Percentiles rank a stretch among this genome's conserved stretches.
Evolutionary conservation across 2,888 invertebrate species (phyloP).

Genomic region (Adelphocoris suturalis): DNA sequence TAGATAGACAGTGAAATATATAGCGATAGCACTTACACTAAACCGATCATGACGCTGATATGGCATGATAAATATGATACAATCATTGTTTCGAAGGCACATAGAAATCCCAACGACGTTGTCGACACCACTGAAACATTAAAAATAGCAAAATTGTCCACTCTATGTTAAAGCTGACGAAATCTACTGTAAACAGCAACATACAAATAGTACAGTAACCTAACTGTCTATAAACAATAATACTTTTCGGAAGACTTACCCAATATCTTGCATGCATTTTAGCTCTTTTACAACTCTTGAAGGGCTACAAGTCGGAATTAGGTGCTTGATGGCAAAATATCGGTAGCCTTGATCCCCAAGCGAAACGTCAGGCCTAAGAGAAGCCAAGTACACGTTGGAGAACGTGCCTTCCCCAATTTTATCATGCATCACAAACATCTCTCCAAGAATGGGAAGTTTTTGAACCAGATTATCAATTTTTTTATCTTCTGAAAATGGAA

Average conservation of each 20-base stretch:
- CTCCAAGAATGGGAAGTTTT: constrained; percentile 83
- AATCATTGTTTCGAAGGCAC: constrained; percentile 87
- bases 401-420: constrained; percentile 92
- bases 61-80: constrained; percentile 93
- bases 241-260: constrained; percentile 80
- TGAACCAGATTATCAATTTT: constrained; percentile 79
- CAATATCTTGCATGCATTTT: constrained; percentile 87
- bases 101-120: constrained; percentile 90
- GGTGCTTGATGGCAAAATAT: constrained; percentile 90
- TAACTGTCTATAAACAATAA: not conserved
- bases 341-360: constrained; percentile 79
- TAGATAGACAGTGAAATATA: no score
- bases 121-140: constrained; percentile 84
- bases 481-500: constrained; percentile 73
- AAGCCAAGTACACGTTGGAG: constrained; percentile 90
- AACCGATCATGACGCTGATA: constrained; percentile 91
- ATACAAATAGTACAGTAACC: not conserved
- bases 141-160: not conserved
- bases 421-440: constrained; percentile 84
- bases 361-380: constrained; percentile 80
- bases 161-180: not conserved
- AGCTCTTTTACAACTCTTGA: constrained; percentile 89
- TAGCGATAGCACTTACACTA: constrained; percentile 81
- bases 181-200: not conserved
- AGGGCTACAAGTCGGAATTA: constrained; percentile 92